Conservation (phyloP, 2,888 invertebrate species). For the Heliconius cydno region DNA sequence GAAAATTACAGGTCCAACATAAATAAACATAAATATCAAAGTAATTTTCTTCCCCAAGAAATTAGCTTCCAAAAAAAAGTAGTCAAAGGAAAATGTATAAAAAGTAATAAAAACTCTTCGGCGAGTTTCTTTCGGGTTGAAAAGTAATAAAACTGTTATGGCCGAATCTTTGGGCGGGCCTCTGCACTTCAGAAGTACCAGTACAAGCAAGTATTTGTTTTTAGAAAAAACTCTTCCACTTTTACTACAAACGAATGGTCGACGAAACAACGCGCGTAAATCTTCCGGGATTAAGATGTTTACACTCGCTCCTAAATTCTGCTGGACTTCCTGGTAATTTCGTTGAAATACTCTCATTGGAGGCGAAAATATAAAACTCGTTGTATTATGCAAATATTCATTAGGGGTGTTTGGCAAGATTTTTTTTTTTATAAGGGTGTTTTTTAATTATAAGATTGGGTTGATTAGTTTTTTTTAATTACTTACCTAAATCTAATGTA, state of each 20-base stretch:
- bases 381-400: conserved; percentile 11
- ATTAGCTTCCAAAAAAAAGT: conserved; percentile 39
- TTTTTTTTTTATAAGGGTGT: neutral
- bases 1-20: conserved; percentile 18
- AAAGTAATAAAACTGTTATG: conserved; percentile 73
- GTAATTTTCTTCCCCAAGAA: conserved; percentile 21
- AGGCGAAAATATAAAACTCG: conserved; percentile 22
- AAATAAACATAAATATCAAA: conserved; percentile 32
- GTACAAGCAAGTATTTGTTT: conserved; percentile 53
- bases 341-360: conserved; percentile 17
- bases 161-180: conserved; percentile 59
- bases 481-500: neutral
- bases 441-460: conserved; percentile 18
- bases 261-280: conserved; percentile 53
- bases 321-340: conserved; percentile 41
- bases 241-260: conserved; percentile 50
- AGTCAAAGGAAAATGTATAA: conserved; percentile 49
- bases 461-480: neutral
- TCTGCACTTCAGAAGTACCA: conserved; percentile 52
- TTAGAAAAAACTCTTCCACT: conserved; percentile 50
- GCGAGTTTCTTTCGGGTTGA: conserved; percentile 61
- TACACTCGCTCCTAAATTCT: conserved; percentile 40
- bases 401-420: neutral
- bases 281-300: conserved; percentile 50
- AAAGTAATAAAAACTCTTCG: conserved; percentile 53